Evolutionary conservation across 2,888 invertebrate genomes (phyloP).

Genomic region (Agrochola litura): DNA sequence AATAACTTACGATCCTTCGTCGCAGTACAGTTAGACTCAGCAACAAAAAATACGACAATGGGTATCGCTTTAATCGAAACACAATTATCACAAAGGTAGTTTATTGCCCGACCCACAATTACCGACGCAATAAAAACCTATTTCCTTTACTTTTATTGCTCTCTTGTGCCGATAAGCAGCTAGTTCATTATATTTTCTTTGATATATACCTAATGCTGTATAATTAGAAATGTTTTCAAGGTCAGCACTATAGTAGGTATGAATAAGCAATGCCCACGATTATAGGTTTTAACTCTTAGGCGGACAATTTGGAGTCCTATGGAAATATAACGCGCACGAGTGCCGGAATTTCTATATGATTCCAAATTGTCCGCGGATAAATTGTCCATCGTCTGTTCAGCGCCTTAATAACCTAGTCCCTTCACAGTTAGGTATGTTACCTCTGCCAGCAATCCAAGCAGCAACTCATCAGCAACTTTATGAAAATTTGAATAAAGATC

Average conservation of each 20-base stretch:
- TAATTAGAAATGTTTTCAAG: conserved; percentile 16
- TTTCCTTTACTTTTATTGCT: conserved; percentile 55
- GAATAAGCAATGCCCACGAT: background rate
- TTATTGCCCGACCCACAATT: conserved; percentile 43
- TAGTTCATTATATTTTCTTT: conserved; percentile 37
- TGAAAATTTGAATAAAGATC: background rate
- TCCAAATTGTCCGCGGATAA: too few species aligned
- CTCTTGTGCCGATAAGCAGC: conserved; percentile 45
- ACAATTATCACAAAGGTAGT: conserved; percentile 40
- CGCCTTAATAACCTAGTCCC: background rate
- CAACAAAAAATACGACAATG: conserved; percentile 2
- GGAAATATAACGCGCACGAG: too few species aligned
- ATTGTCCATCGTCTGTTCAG: too few species aligned
- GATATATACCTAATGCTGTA: background rate
- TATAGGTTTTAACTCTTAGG: background rate
- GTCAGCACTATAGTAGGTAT: background rate
- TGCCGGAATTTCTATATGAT: too few species aligned
- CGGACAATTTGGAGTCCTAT: too few species aligned
- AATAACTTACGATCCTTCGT: background rate
- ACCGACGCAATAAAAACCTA: conserved; percentile 53
- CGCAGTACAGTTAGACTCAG: background rate
- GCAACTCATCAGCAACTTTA: background rate
- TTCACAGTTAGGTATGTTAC: background rate
- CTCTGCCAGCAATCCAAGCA: background rate
- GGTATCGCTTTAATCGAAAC: conserved; percentile 18